A percentile compares a stretch with the other conserved stretches of the same genome.
These are phyloP conservation scores for Platyscapa corneri DNA, from an alignment of 1,140 invertebrate genomes.

Conservation along the genomic window DNA sequence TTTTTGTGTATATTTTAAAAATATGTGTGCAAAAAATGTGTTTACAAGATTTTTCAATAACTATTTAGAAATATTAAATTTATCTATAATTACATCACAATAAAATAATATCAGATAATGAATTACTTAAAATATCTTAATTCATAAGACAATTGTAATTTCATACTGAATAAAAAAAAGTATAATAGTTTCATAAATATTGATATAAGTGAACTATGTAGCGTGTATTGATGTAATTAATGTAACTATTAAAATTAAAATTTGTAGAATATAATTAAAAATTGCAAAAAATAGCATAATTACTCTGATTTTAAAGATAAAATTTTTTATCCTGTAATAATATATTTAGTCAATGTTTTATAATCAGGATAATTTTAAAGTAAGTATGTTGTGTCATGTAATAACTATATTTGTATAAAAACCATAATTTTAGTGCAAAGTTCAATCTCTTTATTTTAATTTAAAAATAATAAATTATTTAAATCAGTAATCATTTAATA, in stretches of 20 bases:
- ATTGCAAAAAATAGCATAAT: background rate
- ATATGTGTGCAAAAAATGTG: no score
- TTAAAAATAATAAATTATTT: no score
- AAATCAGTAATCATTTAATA: no score
- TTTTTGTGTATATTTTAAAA: background rate
- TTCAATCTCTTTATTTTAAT: no score
- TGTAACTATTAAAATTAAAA: conserved; percentile 15
- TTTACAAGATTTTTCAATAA: no score
- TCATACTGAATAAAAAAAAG: background rate
- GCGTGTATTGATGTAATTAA: conserved; percentile 2
- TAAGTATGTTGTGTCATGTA: no score
- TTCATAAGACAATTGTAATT: conserved; percentile 58
- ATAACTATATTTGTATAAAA: no score
- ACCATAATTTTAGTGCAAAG: no score
- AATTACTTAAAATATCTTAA: conserved; percentile 60
- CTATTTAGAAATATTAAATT: conserved; percentile 11
- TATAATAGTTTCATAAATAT: background rate
- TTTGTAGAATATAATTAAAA: background rate
- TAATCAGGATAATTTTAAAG: no score
- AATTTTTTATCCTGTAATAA: background rate
- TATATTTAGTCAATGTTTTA: background rate
- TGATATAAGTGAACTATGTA: conserved; percentile 23
- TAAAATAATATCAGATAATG: conserved; percentile 57
- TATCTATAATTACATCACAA: background rate
- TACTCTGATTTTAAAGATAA: background rate